A percentile compares a stretch with the other conserved stretches of the same genome.
These are phyloP conservation scores for Limnephilus marmoratus DNA, from an alignment of 2,888 invertebrate species.

Conservation along the genomic window DNA sequence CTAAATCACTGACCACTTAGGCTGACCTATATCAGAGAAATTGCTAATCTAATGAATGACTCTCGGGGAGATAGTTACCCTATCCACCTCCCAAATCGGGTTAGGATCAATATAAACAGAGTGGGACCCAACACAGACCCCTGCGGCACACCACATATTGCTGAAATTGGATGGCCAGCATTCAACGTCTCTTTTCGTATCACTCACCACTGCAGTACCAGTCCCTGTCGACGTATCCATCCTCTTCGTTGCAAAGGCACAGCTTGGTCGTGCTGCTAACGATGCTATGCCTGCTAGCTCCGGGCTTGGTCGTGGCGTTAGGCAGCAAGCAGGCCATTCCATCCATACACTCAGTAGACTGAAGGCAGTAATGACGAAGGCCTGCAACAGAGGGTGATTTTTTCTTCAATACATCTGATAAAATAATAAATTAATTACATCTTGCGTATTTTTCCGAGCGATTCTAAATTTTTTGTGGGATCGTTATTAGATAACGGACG, in stretches of 20 bases:
- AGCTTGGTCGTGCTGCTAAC: constrained; percentile 72
- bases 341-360: constrained; percentile 81
- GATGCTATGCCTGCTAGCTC: constrained; percentile 29
- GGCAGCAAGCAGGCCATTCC: constrained; percentile 79
- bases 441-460: too few species aligned
- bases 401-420: background rate
- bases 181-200: too few species aligned
- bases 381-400: constrained; percentile 70
- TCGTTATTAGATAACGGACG: too few species aligned
- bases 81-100: background rate
- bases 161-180: too few species aligned
- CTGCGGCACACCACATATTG: too few species aligned
- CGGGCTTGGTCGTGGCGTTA: constrained; percentile 74
- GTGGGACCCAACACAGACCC: too few species aligned
- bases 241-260: constrained; percentile 79
- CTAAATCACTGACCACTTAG: too few species aligned
- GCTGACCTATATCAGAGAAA: too few species aligned
- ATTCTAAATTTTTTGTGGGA: too few species aligned
- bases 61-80: too few species aligned
- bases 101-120: background rate
- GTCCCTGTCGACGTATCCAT: constrained; percentile 81
- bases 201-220: constrained; percentile 79
- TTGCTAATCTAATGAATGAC: too few species aligned
- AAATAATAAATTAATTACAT: too few species aligned
- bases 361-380: constrained; percentile 79